Conservation (phyloP, 2,797 vertebrate species). For the Lepilemur ruficaudatus region DNA sequence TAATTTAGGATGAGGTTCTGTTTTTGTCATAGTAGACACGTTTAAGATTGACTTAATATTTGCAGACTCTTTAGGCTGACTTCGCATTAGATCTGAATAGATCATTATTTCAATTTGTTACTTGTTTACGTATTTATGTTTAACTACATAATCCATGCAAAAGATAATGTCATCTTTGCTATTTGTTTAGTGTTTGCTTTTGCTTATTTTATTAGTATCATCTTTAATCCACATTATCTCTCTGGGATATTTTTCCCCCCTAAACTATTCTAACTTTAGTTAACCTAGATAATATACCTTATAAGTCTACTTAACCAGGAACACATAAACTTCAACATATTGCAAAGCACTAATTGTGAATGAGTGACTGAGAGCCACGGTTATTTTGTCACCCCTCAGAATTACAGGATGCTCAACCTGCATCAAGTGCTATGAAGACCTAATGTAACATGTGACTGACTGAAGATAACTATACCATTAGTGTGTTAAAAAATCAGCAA, state of each 20-base stretch:
- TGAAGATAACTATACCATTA: not conserved
- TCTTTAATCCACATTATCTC: not conserved
- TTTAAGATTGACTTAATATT: not conserved
- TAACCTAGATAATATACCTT: not conserved
- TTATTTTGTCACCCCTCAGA: not conserved
- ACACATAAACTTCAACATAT: not conserved
- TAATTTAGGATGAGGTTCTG: not conserved
- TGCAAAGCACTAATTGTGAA: not conserved
- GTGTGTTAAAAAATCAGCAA: not conserved
- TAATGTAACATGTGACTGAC: not conserved
- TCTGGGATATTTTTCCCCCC: not conserved
- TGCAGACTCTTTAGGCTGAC: not conserved
- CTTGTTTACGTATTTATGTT: not conserved
- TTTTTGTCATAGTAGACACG: not conserved
- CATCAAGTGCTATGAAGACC: too few relatives aligned
- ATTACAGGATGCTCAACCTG: not conserved
- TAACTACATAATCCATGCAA: not conserved
- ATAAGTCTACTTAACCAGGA: not conserved
- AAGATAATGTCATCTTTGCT: not conserved
- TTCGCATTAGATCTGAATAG: not conserved
- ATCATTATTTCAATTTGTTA: not conserved
- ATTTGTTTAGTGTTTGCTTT: not conserved
- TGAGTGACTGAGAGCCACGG: not conserved
- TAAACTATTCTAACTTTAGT: not conserved
- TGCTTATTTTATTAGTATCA: not conserved